A percentile compares a stretch with the other conserved stretches of the same genome.
phyloP scores from a whole-genome alignment of 2,797 vertebrate species.

The Presbytis comata region DNA sequence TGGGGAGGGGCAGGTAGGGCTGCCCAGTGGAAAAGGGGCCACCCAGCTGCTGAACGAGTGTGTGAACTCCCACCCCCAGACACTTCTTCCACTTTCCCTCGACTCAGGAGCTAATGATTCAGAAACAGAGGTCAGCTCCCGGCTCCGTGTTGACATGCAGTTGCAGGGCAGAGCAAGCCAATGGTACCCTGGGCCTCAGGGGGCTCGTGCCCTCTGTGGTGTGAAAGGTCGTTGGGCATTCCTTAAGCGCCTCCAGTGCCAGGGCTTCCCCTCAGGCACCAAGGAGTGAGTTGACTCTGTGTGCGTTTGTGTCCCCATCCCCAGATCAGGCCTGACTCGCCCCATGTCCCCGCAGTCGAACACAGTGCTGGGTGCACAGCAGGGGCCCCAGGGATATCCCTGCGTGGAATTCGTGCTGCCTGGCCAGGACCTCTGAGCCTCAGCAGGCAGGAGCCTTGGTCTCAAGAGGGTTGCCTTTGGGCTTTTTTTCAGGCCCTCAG shows the following conservation, averaged over 20 bases:
- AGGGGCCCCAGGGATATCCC: neutral
- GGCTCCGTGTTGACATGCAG: neutral
- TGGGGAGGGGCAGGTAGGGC: neutral
- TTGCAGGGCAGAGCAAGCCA: neutral
- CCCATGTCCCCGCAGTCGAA: fast-evolving
- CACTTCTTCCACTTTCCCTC: neutral
- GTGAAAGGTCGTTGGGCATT: neutral
- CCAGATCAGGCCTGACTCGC: neutral
- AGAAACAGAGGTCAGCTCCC: too few species aligned
- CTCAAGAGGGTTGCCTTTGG: neutral
- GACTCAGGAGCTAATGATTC: neutral
- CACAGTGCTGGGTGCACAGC: neutral
- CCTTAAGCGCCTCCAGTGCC: neutral
- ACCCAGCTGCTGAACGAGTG: neutral
- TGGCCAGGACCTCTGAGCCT: neutral
- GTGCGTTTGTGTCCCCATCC: neutral
- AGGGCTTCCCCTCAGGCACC: neutral
- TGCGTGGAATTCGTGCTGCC: neutral
- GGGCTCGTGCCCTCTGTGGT: fast-evolving
- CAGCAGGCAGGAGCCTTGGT: neutral
- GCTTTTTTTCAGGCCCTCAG: neutral
- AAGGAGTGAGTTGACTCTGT: neutral
- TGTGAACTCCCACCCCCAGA: neutral
- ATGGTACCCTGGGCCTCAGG: neutral
- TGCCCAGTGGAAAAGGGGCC: neutral